Evolutionary conservation across 2,888 invertebrate genomes (phyloP), one percentile per base, ranked within the genome.

Genomic region (Chrysolina haemoptera): DNA sequence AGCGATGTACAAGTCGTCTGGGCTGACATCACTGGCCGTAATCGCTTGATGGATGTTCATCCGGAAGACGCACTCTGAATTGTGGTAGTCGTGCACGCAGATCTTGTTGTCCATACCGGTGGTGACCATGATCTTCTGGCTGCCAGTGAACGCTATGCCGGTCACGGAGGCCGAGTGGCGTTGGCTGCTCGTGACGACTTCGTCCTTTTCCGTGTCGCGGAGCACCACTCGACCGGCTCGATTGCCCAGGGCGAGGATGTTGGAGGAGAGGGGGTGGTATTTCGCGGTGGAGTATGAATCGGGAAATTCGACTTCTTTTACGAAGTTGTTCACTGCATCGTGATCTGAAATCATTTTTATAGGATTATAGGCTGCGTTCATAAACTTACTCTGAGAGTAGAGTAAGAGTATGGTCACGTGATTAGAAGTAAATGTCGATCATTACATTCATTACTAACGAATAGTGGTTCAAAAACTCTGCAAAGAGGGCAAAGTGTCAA

Each of bases 101-200:
- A 87, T 81, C 71, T 85, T 85, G 63, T 82, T 76, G 67, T 87
- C 85, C 69, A 80, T 79, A 16, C 86, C 86, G 4, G 83, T 82
- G 5, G 84, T 83, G 18, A 86, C 74, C 18, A 86, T 48, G 12
- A 82, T 73, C 63, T 84, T 84, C 35, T 81, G 80, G 65, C 74
- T 78, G 9, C 72, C 71, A 1, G 84, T 79, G 40, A 84, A 79
- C 1, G 81, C 81, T 12, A 86, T 76, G 3, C 84, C 85, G 11
- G 81, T 82, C 6, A 87, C 78, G 0, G 80, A 62, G 6, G 76
- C 76, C 0, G 78, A 81, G 59, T 84, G 84, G 10, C 80, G 73
- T 4, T 78, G 81, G 73, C 81, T 82, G 3, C 78, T 75, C 18
- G 69, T 75, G 12, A 83, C 71, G 62, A 80, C 80, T 12, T 75